Conservation (phyloP, 2,113 vertebrate genomes). For the Sinocyclocheilus rhinocerous region DNA sequence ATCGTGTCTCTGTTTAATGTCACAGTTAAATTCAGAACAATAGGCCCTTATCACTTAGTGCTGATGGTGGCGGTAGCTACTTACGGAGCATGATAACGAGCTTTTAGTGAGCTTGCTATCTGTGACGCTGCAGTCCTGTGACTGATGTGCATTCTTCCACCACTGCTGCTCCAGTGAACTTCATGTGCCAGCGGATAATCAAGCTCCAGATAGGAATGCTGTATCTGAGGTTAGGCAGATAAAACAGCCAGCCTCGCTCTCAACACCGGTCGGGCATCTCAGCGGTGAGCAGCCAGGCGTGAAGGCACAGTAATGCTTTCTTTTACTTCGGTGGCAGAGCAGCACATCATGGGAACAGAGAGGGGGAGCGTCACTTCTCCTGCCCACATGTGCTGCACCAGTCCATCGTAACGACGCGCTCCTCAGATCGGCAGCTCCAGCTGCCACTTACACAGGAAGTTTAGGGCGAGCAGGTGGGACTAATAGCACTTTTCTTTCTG, state of each 20-base stretch:
- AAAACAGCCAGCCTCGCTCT: constrained; percentile 40
- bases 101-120: neutral
- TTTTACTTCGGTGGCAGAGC: constrained; percentile 74
- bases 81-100: neutral
- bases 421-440: constrained; percentile 55
- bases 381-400: constrained; percentile 48
- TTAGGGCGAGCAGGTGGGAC: constrained; percentile 41
- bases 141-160: constrained; percentile 49
- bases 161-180: constrained; percentile 2
- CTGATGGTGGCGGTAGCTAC: neutral
- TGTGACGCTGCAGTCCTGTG: constrained; percentile 13
- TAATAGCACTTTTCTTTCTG: constrained; percentile 24
- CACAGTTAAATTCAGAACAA: neutral
- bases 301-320: constrained; percentile 77
- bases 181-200: constrained; percentile 1
- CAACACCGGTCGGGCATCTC: constrained; percentile 47
- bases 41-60: neutral
- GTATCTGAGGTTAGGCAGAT: constrained; percentile 42
- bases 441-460: constrained; percentile 48
- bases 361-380: constrained; percentile 43
- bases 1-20: neutral
- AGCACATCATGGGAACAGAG: constrained; percentile 71
- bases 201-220: neutral
- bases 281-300: constrained; percentile 68
- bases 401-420: constrained; percentile 56